Evolutionary conservation across 2,797 vertebrate genomes (phyloP).

Genomic region (Silurus aristotelis): DNA sequence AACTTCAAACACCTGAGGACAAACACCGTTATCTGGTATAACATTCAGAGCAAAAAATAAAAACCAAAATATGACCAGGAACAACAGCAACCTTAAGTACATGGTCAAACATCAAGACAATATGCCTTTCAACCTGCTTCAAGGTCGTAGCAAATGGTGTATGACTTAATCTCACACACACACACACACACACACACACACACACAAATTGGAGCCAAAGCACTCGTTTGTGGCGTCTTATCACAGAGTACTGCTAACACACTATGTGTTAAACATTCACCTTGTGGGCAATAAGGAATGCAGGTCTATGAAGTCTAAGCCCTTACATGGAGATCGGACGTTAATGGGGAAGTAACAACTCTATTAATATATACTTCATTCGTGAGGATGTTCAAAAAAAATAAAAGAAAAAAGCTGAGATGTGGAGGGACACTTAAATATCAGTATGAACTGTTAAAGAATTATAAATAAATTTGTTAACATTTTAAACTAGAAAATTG

Average conservation of each 20-base stretch:
- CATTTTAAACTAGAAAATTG: no score
- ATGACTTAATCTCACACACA: background rate
- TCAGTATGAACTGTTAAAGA: background rate
- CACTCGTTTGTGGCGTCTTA: background rate
- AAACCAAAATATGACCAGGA: background rate
- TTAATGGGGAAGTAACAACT: background rate
- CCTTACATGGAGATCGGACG: slow-evolving; percentile 18
- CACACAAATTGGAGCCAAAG: background rate
- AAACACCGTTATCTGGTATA: background rate
- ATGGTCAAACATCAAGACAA: slow-evolving; percentile 7
- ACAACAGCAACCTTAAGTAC: background rate
- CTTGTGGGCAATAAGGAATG: slow-evolving; percentile 1
- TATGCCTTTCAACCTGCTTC: slow-evolving; percentile 7
- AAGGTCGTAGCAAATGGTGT: slow-evolving; percentile 7
- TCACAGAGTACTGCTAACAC: background rate
- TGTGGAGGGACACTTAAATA: no score
- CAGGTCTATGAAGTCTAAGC: background rate
- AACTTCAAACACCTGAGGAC: background rate
- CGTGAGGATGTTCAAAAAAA: slow-evolving; percentile 12
- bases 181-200: background rate
- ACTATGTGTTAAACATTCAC: slow-evolving; percentile 44
- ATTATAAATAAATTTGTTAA: no score
- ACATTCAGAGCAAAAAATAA: background rate
- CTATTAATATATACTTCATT: slow-evolving; percentile 26
- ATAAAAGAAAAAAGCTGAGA: background rate